phyloP scores from a whole-genome alignment of 37 sponge, comb jelly and placozoan genomes.

The Tethya wilhelma region DNA sequence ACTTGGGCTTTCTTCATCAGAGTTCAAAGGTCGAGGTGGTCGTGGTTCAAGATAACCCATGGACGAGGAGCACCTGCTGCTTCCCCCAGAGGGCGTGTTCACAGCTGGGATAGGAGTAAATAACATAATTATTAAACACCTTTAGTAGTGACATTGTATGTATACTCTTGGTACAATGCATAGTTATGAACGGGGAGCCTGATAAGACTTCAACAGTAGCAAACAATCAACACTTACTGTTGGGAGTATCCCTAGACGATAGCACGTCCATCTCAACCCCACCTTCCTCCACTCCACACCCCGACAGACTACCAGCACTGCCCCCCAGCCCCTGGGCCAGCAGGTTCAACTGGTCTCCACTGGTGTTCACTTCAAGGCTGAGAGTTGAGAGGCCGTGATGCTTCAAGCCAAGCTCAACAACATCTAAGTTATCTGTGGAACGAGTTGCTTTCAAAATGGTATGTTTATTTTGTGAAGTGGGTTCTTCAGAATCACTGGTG shows the following conservation, averaged over 20 bases:
- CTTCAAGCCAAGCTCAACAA: not conserved
- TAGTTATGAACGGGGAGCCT: too few species aligned
- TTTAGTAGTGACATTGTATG: not conserved
- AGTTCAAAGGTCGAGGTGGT: not conserved
- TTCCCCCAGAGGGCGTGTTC: not conserved
- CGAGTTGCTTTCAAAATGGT: too few species aligned
- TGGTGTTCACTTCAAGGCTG: constrained; percentile 26
- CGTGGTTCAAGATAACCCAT: constrained; percentile 34
- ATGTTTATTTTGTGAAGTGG: too few species aligned
- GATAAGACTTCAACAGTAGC: too few species aligned
- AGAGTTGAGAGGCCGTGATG: constrained; percentile 15
- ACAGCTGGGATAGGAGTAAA: not conserved
- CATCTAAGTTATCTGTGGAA: too few species aligned
- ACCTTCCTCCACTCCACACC: not conserved
- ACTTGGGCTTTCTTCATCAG: too few species aligned
- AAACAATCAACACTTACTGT: too few species aligned
- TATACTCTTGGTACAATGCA: too few species aligned
- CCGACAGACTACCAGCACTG: not conserved
- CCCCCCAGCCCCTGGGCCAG: not conserved
- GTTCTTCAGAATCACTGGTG: not conserved
- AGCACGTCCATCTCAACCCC: not conserved
- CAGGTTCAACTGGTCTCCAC: constrained; percentile 22
- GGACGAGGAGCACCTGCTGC: constrained; percentile 37
- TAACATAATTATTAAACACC: not conserved
- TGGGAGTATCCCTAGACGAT: not conserved